phyloP scores from a whole-genome alignment of 2,113 vertebrate species.

The Aegithalos caudatus region DNA sequence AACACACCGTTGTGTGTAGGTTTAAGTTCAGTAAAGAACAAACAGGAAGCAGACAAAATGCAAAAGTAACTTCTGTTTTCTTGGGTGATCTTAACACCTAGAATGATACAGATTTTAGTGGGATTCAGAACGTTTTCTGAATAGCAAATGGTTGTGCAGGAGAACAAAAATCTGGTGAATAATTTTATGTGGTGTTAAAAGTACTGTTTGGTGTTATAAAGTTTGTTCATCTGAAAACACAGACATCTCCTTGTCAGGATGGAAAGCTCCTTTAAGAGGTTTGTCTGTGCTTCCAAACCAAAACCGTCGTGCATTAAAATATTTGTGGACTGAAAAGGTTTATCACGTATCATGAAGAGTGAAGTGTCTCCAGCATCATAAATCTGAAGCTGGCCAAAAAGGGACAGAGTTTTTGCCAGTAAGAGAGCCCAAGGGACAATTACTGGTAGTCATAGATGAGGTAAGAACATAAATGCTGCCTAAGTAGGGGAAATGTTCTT shows the following conservation, averaged over 20 bases:
- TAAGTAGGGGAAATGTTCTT: not conserved
- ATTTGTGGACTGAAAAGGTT: not conserved
- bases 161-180: not conserved
- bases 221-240: not conserved
- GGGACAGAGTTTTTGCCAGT: not conserved
- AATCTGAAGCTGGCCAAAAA: not conserved
- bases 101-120: not conserved
- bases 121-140: not conserved
- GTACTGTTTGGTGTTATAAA: not conserved
- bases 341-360: fast-evolving
- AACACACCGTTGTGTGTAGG: not conserved
- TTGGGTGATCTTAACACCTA: not conserved
- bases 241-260: not conserved
- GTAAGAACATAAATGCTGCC: not conserved
- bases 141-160: not conserved
- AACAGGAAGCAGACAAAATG: conserved; percentile 17
- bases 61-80: not conserved
- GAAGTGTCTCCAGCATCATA: not conserved
- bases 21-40: not conserved
- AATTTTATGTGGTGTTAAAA: not conserved
- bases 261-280: not conserved
- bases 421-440: not conserved
- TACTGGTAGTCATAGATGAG: not conserved
- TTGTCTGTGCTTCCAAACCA: not conserved
- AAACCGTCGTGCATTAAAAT: not conserved